Conservation (phyloP, 2,113 vertebrate species). For the Athene noctua region DNA sequence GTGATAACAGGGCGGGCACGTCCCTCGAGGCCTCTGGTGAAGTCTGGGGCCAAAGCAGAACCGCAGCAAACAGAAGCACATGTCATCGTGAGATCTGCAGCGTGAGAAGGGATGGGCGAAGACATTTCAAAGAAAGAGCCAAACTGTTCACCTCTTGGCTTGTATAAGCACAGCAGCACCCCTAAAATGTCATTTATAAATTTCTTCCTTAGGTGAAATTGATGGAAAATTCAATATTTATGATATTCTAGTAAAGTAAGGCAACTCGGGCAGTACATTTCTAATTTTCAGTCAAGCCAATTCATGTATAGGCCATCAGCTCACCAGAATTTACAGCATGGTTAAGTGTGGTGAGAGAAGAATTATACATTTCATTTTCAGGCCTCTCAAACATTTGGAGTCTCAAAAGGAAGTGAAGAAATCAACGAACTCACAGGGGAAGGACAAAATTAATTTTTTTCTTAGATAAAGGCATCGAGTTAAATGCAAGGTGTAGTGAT, state of each 20-base stretch:
- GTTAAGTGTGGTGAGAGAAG: not conserved
- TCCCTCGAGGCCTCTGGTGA: not conserved
- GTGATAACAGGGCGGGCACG: not conserved
- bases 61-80: not conserved
- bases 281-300: not conserved
- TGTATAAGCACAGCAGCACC: not conserved
- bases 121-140: not conserved
- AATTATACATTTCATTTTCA: not conserved
- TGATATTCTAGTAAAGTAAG: not conserved
- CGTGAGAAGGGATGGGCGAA: not conserved
- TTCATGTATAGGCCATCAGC: fast-evolving
- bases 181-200: not conserved
- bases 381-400: not conserved
- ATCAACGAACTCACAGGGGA: not conserved
- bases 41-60: not conserved
- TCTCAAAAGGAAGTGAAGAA: not conserved
- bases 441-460: not conserved
- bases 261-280: not conserved
- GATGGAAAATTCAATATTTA: not conserved
- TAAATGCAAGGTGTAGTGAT: not conserved
- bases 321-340: not conserved
- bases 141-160: not conserved
- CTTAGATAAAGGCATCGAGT: not conserved
- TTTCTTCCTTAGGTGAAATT: not conserved
- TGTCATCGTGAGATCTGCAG: not conserved